Evolutionary conservation across 2,888 invertebrate species (phyloP).

Genomic region (Dinocampus coccinellae): DNA sequence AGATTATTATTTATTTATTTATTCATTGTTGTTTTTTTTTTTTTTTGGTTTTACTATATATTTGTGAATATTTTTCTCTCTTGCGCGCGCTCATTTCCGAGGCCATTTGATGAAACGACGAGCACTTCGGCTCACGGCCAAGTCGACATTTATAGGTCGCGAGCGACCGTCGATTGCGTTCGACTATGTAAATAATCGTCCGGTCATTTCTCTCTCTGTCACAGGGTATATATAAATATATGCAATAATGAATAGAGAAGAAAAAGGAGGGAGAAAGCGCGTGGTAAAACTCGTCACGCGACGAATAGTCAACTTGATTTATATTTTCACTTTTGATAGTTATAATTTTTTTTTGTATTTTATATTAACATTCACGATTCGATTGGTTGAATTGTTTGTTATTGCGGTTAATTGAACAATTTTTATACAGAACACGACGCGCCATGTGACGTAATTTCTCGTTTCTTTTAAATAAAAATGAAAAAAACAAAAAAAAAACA

Average conservation of each 20-base stretch:
- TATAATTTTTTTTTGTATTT: background rate
- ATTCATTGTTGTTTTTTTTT: no score
- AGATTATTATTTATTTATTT: background rate
- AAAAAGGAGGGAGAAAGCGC: background rate
- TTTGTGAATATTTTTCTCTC: background rate
- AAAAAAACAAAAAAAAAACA: no score
- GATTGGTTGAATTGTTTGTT: no score
- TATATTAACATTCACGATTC: background rate
- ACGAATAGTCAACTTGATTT: background rate
- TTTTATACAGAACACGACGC: no score
- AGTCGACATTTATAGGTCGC: slow-evolving; percentile 51
- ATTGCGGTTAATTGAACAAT: no score
- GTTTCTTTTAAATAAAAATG: no score
- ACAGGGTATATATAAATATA: background rate
- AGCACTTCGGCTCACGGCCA: slow-evolving; percentile 42
- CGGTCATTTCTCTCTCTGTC: slow-evolving; percentile 39
- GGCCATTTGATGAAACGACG: slow-evolving; percentile 21
- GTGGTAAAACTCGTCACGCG: background rate
- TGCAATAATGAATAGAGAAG: background rate
- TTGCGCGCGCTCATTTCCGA: slow-evolving; percentile 10
- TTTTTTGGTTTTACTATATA: no score
- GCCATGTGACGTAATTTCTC: no score
- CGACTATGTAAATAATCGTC: slow-evolving; percentile 38
- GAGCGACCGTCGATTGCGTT: slow-evolving; percentile 44
- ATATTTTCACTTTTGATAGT: background rate